Conservation (phyloP, 2,888 invertebrate genomes). For the Hipparchia sbordonii region DNA sequence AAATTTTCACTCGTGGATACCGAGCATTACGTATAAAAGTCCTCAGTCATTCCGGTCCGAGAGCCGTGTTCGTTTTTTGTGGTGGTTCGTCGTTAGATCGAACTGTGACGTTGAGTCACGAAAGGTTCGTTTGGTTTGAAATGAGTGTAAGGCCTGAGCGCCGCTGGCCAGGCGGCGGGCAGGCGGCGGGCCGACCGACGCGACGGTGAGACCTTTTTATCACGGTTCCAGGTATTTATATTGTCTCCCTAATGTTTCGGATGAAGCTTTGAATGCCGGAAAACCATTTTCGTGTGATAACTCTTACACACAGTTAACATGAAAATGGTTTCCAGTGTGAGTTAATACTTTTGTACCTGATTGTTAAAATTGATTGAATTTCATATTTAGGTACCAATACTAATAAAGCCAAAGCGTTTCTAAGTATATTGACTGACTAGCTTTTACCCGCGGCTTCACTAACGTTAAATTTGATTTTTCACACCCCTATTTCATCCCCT, state of each 20-base stretch:
- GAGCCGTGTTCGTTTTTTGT: slow-evolving; percentile 31
- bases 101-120: slow-evolving; percentile 41
- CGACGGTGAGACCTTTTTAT: slow-evolving; percentile 4
- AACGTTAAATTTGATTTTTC: too few species aligned
- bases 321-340: too few species aligned
- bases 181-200: neutral
- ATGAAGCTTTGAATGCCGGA: neutral
- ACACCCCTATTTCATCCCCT: too few species aligned
- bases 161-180: slow-evolving; percentile 1
- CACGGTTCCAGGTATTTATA: slow-evolving; percentile 20
- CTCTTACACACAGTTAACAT: too few species aligned
- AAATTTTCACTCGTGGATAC: slow-evolving; percentile 26
- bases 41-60: slow-evolving; percentile 26
- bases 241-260: neutral
- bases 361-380: too few species aligned
- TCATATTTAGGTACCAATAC: too few species aligned
- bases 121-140: slow-evolving; percentile 35
- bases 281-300: neutral
- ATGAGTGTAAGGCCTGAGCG: slow-evolving; percentile 19
- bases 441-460: too few species aligned
- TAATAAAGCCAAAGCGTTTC: too few species aligned
- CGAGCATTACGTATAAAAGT: slow-evolving; percentile 13
- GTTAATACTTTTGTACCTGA: too few species aligned
- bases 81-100: slow-evolving; percentile 28
- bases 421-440: too few species aligned